Evolutionary conservation across 2,113 vertebrate species (phyloP), one percentile per base, ranked within the genome.

Genomic region (Entelurus aequoreus): DNA sequence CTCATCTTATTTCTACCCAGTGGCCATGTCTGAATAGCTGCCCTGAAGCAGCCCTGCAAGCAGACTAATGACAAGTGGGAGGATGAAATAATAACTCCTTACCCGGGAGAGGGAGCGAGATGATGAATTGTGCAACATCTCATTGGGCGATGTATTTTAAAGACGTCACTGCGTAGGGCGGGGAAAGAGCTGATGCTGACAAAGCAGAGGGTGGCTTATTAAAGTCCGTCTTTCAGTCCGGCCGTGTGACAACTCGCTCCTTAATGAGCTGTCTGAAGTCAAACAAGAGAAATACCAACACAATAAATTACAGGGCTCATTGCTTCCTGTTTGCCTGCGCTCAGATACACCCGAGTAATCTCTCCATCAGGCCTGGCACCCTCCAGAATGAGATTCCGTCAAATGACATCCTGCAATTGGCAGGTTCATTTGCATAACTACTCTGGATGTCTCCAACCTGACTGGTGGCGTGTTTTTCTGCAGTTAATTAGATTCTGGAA

Each of bases 111-210:
- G 70, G 35, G 19, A 52, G 68, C 66, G 63, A 79, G 84, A 84
- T 89, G 84, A 87, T 88, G 78, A 86, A 87, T 83, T 83, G 84
- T 76, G 73, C 80, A 81, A 83, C 85, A 82, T 79, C 75, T 63
- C 74, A 68, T 79, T 82, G 77, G 82, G 81, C 81, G 79, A 62
- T 71, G 78, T 54, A 76, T 83, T 79, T 85, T 77, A 75, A 77
- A 82, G 75, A 77, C 62, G 66, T 68, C 66, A 61, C 44, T 21
- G 73, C 63, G 66, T 65, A 68, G 65, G 50, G 62, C 59, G 70
- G 65, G 57, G 85, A 86, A 28, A 80, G 63, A 74, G 85, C 84
- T 83, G 83, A 87, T 71, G 80, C 15, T 44, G 80, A 69, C 60
- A n/a, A 51, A 62, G 71, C 78, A 77, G 57, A 75, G 66, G 71